A percentile compares a stretch with the other conserved stretches of the same genome.
Evolutionary conservation across 2,797 vertebrate genomes (phyloP).

Genomic region (Odontamblyopus rebecca): DNA sequence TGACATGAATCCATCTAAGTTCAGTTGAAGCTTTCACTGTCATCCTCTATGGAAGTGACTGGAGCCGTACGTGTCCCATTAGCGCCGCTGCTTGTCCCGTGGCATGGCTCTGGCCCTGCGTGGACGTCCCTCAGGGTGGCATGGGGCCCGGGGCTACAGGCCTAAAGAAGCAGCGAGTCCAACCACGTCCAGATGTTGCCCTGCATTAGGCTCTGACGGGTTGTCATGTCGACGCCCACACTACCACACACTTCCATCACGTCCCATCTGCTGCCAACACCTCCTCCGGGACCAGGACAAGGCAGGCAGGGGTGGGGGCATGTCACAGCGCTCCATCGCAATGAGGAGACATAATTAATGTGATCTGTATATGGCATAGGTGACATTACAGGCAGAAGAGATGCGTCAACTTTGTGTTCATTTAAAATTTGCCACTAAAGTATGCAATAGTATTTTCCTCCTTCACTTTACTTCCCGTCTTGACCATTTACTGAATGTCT

Average conservation of each 20-base stretch:
- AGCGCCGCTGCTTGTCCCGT: constrained; percentile 26
- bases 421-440: neutral
- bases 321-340: constrained; percentile 21
- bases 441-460: too few species aligned
- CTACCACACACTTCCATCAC: constrained; percentile 73
- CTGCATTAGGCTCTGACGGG: constrained; percentile 77
- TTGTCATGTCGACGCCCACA: constrained; percentile 73
- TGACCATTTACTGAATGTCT: too few species aligned
- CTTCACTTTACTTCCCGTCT: too few species aligned
- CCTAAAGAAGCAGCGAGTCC: constrained; percentile 57
- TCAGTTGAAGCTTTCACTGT: constrained; percentile 1
- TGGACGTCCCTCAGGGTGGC: constrained; percentile 50
- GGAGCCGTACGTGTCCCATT: neutral
- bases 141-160: constrained; percentile 60
- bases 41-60: constrained; percentile 15
- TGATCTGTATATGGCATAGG: constrained; percentile 3
- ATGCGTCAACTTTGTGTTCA: neutral
- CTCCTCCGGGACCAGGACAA: constrained; percentile 43
- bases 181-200: constrained; percentile 79
- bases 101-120: constrained; percentile 23
- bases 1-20: constrained; percentile 4
- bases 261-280: constrained; percentile 74
- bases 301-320: constrained; percentile 6
- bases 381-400: neutral
- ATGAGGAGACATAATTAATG: constrained; percentile 24